Conservation (phyloP, 2,113 vertebrate species). For the Antigone vipio region DNA sequence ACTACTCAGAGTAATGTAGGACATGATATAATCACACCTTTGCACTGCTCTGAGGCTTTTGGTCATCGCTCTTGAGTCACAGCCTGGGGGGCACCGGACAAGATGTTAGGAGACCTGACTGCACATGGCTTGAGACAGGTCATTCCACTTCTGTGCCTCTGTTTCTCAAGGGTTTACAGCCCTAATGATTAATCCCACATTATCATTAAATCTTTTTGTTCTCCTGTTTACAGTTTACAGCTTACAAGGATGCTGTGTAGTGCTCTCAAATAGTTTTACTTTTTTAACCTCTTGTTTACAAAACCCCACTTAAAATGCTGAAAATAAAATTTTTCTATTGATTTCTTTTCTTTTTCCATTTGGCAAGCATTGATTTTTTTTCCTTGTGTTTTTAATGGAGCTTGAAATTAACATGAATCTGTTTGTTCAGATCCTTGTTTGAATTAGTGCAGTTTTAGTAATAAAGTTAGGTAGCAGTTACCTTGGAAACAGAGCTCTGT, state of each 20-base stretch:
- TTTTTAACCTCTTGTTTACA: slow-evolving; percentile 31
- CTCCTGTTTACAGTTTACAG: background rate
- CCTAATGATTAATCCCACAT: background rate
- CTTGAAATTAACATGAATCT: slow-evolving; percentile 64
- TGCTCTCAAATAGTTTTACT: background rate
- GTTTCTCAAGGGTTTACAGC: background rate
- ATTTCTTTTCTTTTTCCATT: slow-evolving; percentile 52
- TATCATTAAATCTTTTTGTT: background rate
- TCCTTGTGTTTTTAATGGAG: slow-evolving; percentile 59
- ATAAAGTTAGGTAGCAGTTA: slow-evolving; percentile 59
- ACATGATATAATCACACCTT: background rate
- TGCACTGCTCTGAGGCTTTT: background rate
- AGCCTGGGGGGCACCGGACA: background rate
- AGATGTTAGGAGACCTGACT: background rate
- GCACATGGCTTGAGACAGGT: background rate
- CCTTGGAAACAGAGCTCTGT: slow-evolving; percentile 52
- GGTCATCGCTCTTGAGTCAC: background rate
- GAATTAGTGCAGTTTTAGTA: slow-evolving; percentile 49
- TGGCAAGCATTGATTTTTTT: slow-evolving; percentile 51
- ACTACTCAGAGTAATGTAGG: background rate
- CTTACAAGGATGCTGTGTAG: background rate
- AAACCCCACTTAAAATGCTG: slow-evolving; percentile 12
- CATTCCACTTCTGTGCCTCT: background rate
- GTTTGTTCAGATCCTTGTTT: slow-evolving; percentile 35
- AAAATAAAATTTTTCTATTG: slow-evolving; percentile 45